These are phyloP conservation scores for Andricus quercusramuli DNA, from an alignment of 2,888 invertebrate species.

Conservation along the genomic window DNA sequence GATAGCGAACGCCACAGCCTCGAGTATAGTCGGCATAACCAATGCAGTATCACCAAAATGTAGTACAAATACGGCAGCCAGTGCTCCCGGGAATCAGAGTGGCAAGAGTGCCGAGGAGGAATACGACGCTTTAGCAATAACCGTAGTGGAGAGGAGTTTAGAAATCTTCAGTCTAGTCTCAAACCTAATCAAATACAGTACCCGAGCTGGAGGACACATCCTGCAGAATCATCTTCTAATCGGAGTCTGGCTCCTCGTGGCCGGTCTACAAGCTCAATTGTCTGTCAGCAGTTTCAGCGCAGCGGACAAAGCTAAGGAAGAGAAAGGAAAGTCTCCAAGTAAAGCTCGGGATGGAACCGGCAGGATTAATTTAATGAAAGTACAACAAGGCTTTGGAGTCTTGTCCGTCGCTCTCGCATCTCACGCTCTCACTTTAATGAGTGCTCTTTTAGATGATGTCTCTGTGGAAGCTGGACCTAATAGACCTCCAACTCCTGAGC, in stretches of 20 bases:
- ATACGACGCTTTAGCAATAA: slow-evolving; percentile 88
- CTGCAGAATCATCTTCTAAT: slow-evolving; percentile 94
- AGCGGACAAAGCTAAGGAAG: slow-evolving; percentile 79
- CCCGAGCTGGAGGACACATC: slow-evolving; percentile 91
- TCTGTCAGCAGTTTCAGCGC: slow-evolving; percentile 82
- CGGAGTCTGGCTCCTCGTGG: slow-evolving; percentile 92
- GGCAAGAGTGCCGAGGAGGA: slow-evolving; percentile 84
- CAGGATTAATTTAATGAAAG: slow-evolving; percentile 86
- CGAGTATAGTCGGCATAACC: slow-evolving; percentile 82
- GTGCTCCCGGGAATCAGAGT: slow-evolving; percentile 63
- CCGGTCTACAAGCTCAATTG: slow-evolving; percentile 91
- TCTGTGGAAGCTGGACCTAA: slow-evolving; percentile 83
- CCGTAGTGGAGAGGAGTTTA: slow-evolving; percentile 92
- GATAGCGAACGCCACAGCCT: slow-evolving; percentile 85
- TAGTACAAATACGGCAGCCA: slow-evolving; percentile 72
- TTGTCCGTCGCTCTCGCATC: slow-evolving; percentile 93
- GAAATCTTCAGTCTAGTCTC: slow-evolving; percentile 92
- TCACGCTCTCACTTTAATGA: slow-evolving; percentile 88
- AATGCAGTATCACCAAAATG: slow-evolving; percentile 82
- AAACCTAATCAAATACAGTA: slow-evolving; percentile 89
- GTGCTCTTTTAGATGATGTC: slow-evolving; percentile 88
- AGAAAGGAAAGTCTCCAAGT: slow-evolving; percentile 82
- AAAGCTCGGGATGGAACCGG: slow-evolving; percentile 81
- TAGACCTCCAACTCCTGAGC: slow-evolving; percentile 76
- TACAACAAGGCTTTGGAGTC: slow-evolving; percentile 93